phyloP scores from a whole-genome alignment of 2,797 vertebrate genomes.

The Linurgus olivaceus region DNA sequence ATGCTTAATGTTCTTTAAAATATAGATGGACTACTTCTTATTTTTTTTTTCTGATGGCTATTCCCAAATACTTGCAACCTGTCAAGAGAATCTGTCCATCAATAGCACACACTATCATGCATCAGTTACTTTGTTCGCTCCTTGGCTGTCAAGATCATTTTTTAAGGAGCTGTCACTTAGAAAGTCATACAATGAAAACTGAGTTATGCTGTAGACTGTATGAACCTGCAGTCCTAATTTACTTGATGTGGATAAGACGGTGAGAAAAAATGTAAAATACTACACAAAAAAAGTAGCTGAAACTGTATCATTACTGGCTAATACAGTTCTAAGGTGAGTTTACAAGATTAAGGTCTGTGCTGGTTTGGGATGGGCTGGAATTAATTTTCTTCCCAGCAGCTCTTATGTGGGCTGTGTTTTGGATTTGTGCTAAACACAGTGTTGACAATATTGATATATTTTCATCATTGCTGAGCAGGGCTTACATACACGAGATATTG shows the following conservation, averaged over 20 bases:
- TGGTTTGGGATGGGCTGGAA: background rate
- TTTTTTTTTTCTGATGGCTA: background rate
- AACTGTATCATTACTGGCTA: background rate
- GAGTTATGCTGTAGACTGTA: background rate
- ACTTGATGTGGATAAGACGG: background rate
- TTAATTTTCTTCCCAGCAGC: background rate
- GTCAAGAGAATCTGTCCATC: background rate
- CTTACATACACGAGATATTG: background rate
- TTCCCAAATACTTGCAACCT: background rate
- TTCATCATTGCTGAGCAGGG: background rate
- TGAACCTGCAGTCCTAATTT: background rate
- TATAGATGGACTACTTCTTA: background rate
- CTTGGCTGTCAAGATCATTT: background rate
- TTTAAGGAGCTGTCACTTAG: background rate
- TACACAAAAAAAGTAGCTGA: background rate
- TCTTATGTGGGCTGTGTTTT: background rate
- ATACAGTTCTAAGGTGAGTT: background rate
- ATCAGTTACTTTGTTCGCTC: background rate
- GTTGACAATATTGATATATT: background rate
- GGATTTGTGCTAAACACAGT: background rate
- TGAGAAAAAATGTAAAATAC: background rate
- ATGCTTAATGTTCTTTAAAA: background rate
- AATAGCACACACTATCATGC: background rate
- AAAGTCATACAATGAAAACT: background rate
- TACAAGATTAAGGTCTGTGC: background rate